Evolutionary conservation across 2,888 invertebrate genomes (phyloP), one percentile per base, ranked within the genome.

Genomic region (Schizaphis graminum): DNA sequence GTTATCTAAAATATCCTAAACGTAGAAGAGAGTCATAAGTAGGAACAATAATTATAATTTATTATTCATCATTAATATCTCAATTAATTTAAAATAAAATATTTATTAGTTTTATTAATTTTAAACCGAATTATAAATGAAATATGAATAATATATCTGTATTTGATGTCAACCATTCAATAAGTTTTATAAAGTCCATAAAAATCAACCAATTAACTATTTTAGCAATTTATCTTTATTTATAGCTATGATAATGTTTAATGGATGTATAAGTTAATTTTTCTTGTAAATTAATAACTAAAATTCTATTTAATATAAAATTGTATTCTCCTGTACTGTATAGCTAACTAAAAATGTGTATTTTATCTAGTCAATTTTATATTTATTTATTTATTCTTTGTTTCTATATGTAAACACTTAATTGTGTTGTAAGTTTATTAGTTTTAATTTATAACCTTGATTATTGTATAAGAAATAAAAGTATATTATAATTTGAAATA

Each of bases 351-450:
- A 67, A 88, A 67, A 28, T 47, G 35, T 92, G 28, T n/a, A 56
- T 87, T 92, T 92, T 47, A 77, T 93, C 92, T 93, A 93, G 92
- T 93, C 92, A 93, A 88, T 93, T 89, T 77, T 88, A 7, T 88
- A 88, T 93, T 91, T 53, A n/a, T 91, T 85, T 85, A 47, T 91
- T 49, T n/a, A 49, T 87, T 91, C 57, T 86, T 77, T 86, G 8
- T 87, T 92, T 91, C 49, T 92, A 67, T 1, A 1, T 88, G 67
- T 92, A 56, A 21, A 56, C 44, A 77, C 11, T n/a, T 67, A 67
- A 53, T 92, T 56, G 41, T 93, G 24, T 89, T 67, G 44, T 28
- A 88, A 92, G 53, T 67, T 26, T 88, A 92, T 87, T 47, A 28
- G 41, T 53, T 53, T 84, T 53, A 16, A 44, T 88, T n/a, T 57